Evolutionary conservation across 2,113 vertebrate species (phyloP).

Genomic region (Trogon melanurus): DNA sequence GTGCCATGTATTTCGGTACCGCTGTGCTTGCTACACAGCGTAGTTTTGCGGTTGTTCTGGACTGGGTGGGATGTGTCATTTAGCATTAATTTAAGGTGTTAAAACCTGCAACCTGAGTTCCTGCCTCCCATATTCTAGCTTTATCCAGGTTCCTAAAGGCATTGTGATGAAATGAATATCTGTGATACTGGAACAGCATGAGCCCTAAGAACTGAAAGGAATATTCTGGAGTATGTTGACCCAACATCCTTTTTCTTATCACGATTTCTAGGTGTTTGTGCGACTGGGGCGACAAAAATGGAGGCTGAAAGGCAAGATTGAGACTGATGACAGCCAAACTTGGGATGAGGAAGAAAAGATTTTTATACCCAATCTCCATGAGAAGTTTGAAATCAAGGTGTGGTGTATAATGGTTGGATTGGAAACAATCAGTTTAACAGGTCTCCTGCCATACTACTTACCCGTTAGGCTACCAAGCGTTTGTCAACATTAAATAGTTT

Average conservation of each 20-base stretch:
- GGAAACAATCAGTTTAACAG: not conserved
- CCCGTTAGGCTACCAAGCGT: not conserved
- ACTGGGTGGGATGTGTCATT: not conserved
- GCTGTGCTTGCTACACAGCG: accelerated
- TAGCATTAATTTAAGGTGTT: not conserved
- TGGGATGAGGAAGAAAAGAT: constrained; percentile 94
- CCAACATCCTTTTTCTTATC: accelerated
- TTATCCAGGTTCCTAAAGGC: not conserved
- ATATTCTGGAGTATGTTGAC: accelerated
- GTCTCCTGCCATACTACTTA: not conserved
- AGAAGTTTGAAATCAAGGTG: constrained; percentile 96
- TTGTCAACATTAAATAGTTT: not conserved
- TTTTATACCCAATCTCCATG: constrained; percentile 89
- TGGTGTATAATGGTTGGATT: constrained; percentile 26
- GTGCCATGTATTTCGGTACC: not conserved
- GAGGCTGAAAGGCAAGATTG: constrained; percentile 90
- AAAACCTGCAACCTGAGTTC: not conserved
- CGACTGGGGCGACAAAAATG: constrained; percentile 90
- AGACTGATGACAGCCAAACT: constrained; percentile 89
- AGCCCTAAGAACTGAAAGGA: not conserved
- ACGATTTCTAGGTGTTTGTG: constrained; percentile 83
- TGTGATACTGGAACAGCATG: not conserved
- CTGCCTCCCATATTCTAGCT: not conserved
- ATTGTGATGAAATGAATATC: not conserved
- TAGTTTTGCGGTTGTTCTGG: not conserved